A percentile compares a stretch with the other conserved stretches of the same genome.
Evolutionary conservation across 2,113 vertebrate genomes (phyloP).

Genomic region (Carassius gibelio): DNA sequence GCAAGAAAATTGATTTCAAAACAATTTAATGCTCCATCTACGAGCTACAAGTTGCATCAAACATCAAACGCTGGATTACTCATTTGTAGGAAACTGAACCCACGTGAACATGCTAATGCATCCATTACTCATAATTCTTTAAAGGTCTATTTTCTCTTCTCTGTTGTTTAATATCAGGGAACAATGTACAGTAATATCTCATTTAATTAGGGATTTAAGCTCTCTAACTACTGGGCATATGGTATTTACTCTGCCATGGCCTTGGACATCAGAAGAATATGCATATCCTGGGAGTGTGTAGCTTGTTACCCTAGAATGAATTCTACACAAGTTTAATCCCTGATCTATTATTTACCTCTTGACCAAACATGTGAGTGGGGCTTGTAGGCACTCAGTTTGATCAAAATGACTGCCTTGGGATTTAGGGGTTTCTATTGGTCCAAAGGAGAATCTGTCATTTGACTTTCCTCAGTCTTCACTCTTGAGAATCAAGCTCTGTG

Average conservation of each 20-base stretch:
- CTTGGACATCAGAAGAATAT: slow-evolving; percentile 78
- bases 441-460: slow-evolving; percentile 50
- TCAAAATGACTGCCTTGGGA: slow-evolving; percentile 75
- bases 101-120: background rate
- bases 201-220: slow-evolving; percentile 77
- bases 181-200: slow-evolving; percentile 72
- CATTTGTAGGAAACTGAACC: slow-evolving; percentile 10
- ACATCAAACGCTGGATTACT: background rate
- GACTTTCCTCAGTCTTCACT: slow-evolving; percentile 60
- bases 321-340: slow-evolving; percentile 80
- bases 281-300: slow-evolving; percentile 75
- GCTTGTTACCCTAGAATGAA: slow-evolving; percentile 80
- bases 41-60: background rate
- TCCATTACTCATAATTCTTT: slow-evolving; percentile 58
- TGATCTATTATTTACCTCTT: slow-evolving; percentile 84
- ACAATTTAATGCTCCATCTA: slow-evolving; percentile 3
- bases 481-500: slow-evolving; percentile 69
- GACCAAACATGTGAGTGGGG: slow-evolving; percentile 80
- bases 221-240: slow-evolving; percentile 72
- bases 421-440: slow-evolving; percentile 66
- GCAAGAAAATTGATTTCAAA: background rate
- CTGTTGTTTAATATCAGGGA: slow-evolving; percentile 64
- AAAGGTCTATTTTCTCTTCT: slow-evolving; percentile 62
- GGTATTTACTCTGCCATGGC: slow-evolving; percentile 75
- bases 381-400: slow-evolving; percentile 76